phyloP scores from a whole-genome alignment of 2,888 invertebrate species.

The Cheilosia grossa region DNA sequence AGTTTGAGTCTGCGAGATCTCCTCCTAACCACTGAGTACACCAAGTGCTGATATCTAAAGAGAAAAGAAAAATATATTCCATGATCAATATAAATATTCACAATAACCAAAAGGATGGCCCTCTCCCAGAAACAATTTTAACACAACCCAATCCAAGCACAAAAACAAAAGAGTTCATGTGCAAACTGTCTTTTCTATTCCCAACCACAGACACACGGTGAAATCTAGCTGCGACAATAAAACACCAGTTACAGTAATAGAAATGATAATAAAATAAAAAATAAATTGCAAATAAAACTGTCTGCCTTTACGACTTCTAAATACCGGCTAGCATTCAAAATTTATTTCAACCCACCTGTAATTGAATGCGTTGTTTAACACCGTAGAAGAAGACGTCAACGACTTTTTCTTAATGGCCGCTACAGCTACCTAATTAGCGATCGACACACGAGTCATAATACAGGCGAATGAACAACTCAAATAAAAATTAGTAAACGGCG shows the following conservation, averaged over 20 bases:
- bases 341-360: neutral
- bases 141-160: no score
- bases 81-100: no score
- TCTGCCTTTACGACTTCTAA: no score
- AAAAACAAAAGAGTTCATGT: conserved; percentile 23
- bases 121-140: no score
- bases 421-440: neutral
- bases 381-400: neutral
- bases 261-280: neutral
- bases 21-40: no score
- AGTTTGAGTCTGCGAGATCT: no score
- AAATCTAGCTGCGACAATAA: neutral
- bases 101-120: no score
- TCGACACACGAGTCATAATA: neutral
- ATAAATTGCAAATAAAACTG: no score
- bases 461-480: neutral
- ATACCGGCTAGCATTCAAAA: neutral
- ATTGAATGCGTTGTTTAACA: neutral
- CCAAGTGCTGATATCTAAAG: no score
- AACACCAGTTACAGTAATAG: no score
- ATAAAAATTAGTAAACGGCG: neutral
- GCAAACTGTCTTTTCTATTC: conserved; percentile 7
- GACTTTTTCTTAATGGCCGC: neutral
- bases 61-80: no score
- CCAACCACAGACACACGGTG: neutral